Percentiles rank a stretch among this genome's conserved stretches.
Conservation (phyloP, 30 jellyfish, hydroid and myxozoan genomes). For the Haliclystus octoradiatus region DNA sequence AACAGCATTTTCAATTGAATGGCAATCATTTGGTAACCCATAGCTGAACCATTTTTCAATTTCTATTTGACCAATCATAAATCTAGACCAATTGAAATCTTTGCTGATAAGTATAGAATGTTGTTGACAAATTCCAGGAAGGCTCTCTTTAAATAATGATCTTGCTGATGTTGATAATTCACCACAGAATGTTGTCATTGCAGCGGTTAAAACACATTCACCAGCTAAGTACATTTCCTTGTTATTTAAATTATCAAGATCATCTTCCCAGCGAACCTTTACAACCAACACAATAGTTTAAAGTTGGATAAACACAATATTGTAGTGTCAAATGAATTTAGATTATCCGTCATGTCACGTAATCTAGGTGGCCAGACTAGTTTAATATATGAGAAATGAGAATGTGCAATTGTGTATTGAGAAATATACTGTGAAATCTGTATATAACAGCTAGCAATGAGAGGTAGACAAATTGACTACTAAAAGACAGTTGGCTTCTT, state of each 20-base stretch:
- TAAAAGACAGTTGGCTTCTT: no score
- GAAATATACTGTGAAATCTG: no score
- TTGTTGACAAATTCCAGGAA: not conserved
- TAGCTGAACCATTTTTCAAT: constrained; percentile 69
- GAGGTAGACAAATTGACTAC: no score
- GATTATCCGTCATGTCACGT: not conserved
- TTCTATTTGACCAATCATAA: constrained; percentile 25
- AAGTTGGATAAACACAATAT: not conserved
- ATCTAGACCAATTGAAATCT: not conserved
- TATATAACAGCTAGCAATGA: no score
- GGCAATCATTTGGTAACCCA: constrained; percentile 69
- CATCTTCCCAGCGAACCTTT: not conserved
- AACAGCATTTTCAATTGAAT: constrained; percentile 71
- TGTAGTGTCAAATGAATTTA: not conserved
- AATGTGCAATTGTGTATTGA: no score
- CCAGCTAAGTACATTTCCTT: not conserved
- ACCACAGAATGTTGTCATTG: not conserved
- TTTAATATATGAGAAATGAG: not conserved
- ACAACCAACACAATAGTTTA: no score
- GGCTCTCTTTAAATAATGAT: not conserved
- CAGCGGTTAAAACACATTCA: not conserved
- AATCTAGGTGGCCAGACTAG: not conserved
- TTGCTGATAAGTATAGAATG: not conserved
- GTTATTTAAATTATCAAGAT: not conserved
- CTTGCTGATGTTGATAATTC: not conserved